These are phyloP conservation scores for Periophthalmus magnuspinnatus DNA, from an alignment of 2,797 vertebrate species.

Conservation along the genomic window DNA sequence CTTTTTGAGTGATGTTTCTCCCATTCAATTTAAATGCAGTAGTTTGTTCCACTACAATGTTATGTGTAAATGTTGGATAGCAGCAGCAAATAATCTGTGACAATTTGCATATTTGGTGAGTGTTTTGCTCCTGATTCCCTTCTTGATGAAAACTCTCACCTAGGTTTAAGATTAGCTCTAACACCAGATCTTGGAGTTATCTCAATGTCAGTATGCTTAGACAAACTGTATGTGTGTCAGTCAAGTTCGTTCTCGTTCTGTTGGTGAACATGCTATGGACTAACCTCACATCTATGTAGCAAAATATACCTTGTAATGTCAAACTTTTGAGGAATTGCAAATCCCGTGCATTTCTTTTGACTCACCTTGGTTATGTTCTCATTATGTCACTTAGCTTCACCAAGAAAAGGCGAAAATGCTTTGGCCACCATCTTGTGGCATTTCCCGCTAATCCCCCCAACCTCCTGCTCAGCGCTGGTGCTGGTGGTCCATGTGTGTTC, in stretches of 20 bases:
- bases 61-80: neutral
- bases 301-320: neutral
- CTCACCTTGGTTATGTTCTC: constrained; percentile 58
- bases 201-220: too few relatives aligned
- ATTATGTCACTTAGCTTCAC: constrained; percentile 74
- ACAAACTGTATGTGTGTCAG: neutral
- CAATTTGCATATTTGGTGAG: neutral
- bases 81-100: neutral
- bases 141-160: neutral
- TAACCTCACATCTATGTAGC: neutral
- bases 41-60: neutral
- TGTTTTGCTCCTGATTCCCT: neutral
- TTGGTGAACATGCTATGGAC: neutral
- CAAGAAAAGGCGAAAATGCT: constrained; percentile 51
- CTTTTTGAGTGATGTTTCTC: neutral
- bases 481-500: constrained; percentile 39
- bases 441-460: constrained; percentile 73
- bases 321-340: neutral
- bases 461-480: constrained; percentile 65
- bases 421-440: constrained; percentile 73
- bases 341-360: neutral
- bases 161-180: too few relatives aligned
- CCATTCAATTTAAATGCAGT: neutral
- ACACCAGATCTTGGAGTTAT: too few relatives aligned
- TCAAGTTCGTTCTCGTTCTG: neutral